These are phyloP conservation scores for Eristalinus sepulchralis DNA, from an alignment of 2,888 invertebrate genomes.

Conservation along the genomic window DNA sequence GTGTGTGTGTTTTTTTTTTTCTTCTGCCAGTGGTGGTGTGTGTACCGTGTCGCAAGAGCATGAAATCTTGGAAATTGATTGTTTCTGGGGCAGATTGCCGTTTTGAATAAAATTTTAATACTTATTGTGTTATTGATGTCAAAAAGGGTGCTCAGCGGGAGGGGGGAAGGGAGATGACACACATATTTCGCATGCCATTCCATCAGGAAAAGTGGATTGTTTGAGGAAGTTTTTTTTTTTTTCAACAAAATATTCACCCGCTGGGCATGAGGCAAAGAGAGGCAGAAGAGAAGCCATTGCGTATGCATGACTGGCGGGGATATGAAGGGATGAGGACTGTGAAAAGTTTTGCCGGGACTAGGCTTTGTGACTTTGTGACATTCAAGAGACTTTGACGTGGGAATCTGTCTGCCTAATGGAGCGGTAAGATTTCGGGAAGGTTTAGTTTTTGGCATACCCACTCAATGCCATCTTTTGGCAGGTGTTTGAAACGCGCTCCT, in stretches of 20 bases:
- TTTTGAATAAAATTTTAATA: conserved; percentile 11
- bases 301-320: background rate
- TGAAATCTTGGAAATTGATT: conserved; percentile 21
- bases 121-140: conserved; percentile 33
- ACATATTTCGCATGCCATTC: conserved; percentile 6
- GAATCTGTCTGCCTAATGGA: too few species aligned
- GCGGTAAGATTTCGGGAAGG: too few species aligned
- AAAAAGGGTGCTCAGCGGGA: background rate
- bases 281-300: background rate
- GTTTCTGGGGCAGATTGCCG: conserved; percentile 18
- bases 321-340: background rate
- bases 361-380: background rate
- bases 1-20: background rate
- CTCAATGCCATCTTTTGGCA: too few species aligned
- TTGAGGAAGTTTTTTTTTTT: background rate
- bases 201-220: background rate
- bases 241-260: conserved; percentile 12
- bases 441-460: too few species aligned
- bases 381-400: background rate
- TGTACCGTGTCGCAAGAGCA: background rate
- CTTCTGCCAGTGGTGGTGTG: background rate
- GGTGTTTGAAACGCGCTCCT: too few species aligned
- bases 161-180: background rate
- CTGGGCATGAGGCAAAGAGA: too few species aligned
- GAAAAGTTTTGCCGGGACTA: background rate